phyloP scores from a whole-genome alignment of 2,113 vertebrate genomes.

The Leptosomus discolor region DNA sequence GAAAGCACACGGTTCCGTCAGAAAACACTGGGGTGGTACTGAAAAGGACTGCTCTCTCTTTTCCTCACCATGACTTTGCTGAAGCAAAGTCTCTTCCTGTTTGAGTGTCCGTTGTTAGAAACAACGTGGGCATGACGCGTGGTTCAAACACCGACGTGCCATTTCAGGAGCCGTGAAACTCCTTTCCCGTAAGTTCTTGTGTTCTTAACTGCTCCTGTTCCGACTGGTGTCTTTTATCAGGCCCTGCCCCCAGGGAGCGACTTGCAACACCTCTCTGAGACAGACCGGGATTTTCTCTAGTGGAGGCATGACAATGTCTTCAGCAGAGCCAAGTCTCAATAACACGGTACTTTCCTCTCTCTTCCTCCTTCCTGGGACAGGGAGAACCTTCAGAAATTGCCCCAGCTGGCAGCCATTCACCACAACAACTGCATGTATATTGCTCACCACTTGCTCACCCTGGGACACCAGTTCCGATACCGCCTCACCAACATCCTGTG shows the following conservation, averaged over 20 bases:
- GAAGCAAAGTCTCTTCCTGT: fast-evolving
- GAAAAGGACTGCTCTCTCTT: background rate
- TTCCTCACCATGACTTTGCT: background rate
- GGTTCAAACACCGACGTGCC: fast-evolving
- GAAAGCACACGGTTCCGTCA: background rate
- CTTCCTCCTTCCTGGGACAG: conserved; percentile 53
- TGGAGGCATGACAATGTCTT: fast-evolving
- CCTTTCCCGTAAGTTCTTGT: background rate
- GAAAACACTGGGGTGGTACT: background rate
- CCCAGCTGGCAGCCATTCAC: conserved; percentile 94
- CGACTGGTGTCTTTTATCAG: fast-evolving
- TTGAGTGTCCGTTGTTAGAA: background rate
- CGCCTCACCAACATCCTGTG: conserved; percentile 77
- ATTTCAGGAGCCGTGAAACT: background rate
- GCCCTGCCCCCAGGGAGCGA: background rate
- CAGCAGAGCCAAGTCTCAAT: background rate
- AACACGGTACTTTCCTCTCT: background rate
- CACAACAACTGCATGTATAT: conserved; percentile 99
- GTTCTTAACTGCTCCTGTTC: background rate
- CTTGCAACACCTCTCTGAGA: background rate
- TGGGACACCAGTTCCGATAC: conserved; percentile 89
- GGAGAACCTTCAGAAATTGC: conserved; percentile 93
- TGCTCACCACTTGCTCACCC: conserved; percentile 91
- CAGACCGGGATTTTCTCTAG: fast-evolving
- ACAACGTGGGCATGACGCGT: background rate